A percentile compares a stretch with the other conserved stretches of the same genome.
phyloP scores from a whole-genome alignment of 2,888 invertebrate genomes.

The Cabera pusaria region DNA sequence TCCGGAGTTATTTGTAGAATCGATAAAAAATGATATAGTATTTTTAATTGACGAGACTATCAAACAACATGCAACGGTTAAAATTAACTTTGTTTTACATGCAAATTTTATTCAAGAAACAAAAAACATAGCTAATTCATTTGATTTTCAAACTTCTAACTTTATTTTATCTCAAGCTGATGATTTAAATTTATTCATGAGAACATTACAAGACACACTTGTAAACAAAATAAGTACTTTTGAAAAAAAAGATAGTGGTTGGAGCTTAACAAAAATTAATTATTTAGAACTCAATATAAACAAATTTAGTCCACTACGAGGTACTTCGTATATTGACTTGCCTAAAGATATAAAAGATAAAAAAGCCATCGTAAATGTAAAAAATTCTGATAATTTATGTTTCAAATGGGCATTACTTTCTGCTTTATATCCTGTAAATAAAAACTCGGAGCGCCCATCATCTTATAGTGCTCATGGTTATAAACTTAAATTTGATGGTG shows the following conservation, averaged over 20 bases:
- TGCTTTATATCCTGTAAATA: slow-evolving; percentile 4
- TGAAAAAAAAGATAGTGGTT: slow-evolving; percentile 1
- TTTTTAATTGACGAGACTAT: too few relatives aligned
- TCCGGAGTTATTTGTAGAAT: too few relatives aligned
- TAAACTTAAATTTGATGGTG: slow-evolving; percentile 9
- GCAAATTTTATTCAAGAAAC: too few relatives aligned
- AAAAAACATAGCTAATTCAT: too few relatives aligned
- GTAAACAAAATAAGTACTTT: neutral
- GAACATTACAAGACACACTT: neutral
- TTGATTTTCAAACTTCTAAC: too few relatives aligned
- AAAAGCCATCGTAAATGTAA: slow-evolving; percentile 10
- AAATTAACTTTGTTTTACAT: too few relatives aligned
- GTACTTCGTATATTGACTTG: slow-evolving; percentile 4
- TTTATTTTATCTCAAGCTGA: too few relatives aligned
- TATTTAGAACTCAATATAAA: neutral
- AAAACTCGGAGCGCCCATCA: slow-evolving; percentile 3
- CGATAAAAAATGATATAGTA: too few relatives aligned
- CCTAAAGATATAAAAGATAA: slow-evolving; percentile 1
- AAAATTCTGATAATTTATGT: slow-evolving; percentile 13
- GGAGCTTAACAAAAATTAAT: neutral
- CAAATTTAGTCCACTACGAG: slow-evolving; percentile 2
- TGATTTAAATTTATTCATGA: too few relatives aligned
- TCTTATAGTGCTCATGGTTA: slow-evolving; percentile 2
- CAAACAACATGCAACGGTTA: too few relatives aligned
- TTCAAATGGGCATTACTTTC: slow-evolving; percentile 21